phyloP scores from a whole-genome alignment of 2,797 vertebrate genomes.

The Hapalemur alaotrensis region DNA sequence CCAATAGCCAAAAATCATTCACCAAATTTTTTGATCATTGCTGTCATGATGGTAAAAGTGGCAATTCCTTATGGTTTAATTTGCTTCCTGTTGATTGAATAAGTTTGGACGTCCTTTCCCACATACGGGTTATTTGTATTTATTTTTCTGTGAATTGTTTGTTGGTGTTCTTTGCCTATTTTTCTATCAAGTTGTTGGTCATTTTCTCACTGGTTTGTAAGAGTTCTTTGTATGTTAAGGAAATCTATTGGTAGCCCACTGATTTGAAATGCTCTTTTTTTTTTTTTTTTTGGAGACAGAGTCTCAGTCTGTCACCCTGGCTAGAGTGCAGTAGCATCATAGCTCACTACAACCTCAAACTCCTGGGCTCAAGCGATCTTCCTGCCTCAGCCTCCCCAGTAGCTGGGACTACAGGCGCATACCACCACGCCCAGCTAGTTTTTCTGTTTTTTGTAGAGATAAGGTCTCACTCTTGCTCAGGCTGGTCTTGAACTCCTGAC shows the following conservation, averaged over 20 bases:
- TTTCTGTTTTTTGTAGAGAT: too few species aligned
- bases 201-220: conserved; percentile 3
- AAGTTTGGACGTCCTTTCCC: background rate
- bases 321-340: too few species aligned
- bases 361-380: too few species aligned
- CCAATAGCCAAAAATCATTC: background rate
- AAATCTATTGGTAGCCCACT: background rate
- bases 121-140: background rate
- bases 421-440: too few species aligned
- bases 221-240: background rate
- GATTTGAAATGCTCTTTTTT: background rate
- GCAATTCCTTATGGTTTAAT: background rate
- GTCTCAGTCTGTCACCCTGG: too few species aligned
- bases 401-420: too few species aligned
- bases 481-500: too few species aligned
- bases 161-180: background rate
- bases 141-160: background rate
- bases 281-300: too few species aligned
- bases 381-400: too few species aligned
- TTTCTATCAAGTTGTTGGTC: background rate
- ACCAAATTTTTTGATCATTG: background rate
- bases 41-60: background rate
- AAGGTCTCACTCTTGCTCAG: too few species aligned
- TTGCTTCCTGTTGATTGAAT: background rate
- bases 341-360: too few species aligned